phyloP scores from a whole-genome alignment of 2,113 vertebrate species.

The Tetraodon nigroviridis region DNA sequence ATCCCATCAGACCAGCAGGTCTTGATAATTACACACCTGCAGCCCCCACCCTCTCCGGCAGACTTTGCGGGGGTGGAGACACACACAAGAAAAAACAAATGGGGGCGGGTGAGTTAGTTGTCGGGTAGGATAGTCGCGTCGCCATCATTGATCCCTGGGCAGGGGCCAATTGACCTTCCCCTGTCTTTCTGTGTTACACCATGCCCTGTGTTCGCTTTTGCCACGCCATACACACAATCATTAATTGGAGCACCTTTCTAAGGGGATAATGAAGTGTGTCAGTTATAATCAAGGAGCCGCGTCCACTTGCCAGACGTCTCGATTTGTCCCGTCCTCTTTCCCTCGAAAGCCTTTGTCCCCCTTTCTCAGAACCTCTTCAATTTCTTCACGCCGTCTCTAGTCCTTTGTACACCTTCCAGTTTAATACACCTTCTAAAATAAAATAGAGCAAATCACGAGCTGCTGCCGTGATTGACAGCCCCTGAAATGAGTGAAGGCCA shows the following conservation, averaged over 20 bases:
- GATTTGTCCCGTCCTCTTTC: slow-evolving; percentile 58
- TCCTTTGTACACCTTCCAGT: slow-evolving; percentile 10
- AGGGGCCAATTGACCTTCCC: slow-evolving; percentile 73
- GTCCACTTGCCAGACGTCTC: slow-evolving; percentile 58
- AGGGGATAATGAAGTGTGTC: slow-evolving; percentile 69
- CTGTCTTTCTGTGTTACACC: slow-evolving; percentile 65
- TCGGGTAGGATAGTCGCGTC: slow-evolving; percentile 66
- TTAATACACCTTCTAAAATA: slow-evolving; percentile 4
- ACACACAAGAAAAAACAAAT: slow-evolving; percentile 45
- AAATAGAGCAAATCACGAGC: slow-evolving; percentile 25
- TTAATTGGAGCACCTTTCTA: slow-evolving; percentile 22
- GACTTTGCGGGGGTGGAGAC: slow-evolving; percentile 28
- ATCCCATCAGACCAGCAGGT: slow-evolving; percentile 40
- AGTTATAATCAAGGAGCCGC: slow-evolving; percentile 58
- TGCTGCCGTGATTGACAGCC: slow-evolving; percentile 11
- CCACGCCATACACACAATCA: slow-evolving; percentile 32
- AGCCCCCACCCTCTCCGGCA: slow-evolving; percentile 19
- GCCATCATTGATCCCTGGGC: slow-evolving; percentile 72
- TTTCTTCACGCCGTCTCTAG: slow-evolving; percentile 20
- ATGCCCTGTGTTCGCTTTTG: slow-evolving; percentile 39
- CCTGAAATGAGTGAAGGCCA: slow-evolving; percentile 35
- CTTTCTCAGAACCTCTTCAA: slow-evolving; percentile 5
- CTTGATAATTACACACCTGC: slow-evolving; percentile 61
- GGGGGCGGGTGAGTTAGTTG: slow-evolving; percentile 18
- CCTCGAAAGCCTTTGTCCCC: slow-evolving; percentile 24